Percentiles rank a stretch among this genome's conserved stretches.
phyloP scores from a whole-genome alignment of 2,113 vertebrate species.

The Pteropus alecto region DNA sequence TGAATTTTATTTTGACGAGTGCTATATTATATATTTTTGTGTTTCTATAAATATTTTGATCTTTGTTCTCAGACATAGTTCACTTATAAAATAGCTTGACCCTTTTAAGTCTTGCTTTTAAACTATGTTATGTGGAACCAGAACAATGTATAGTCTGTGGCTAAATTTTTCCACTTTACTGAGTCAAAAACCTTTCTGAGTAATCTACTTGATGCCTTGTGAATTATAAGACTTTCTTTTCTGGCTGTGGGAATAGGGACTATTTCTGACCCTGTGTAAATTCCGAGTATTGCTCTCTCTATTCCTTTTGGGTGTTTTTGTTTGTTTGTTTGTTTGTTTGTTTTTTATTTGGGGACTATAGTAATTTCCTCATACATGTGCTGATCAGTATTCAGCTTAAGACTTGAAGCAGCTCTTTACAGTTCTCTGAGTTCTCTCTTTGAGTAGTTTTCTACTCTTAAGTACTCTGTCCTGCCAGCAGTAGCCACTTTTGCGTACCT shows the following conservation, averaged over 20 bases:
- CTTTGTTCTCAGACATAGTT: neutral
- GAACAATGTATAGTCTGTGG: neutral
- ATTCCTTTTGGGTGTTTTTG: neutral
- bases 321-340: neutral
- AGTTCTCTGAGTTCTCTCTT: neutral
- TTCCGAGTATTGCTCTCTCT: neutral
- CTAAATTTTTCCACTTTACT: neutral
- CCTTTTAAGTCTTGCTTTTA: neutral
- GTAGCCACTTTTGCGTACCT: neutral
- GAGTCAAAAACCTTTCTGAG: neutral
- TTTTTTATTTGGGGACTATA: neutral
- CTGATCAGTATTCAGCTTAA: neutral
- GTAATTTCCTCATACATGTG: neutral
- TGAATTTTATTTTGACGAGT: neutral
- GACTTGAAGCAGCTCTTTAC: neutral
- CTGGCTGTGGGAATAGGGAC: neutral
- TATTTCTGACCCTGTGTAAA: neutral
- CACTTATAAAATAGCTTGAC: neutral
- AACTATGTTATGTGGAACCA: neutral
- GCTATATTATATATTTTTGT: neutral
- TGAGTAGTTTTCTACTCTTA: neutral
- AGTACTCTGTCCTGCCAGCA: neutral
- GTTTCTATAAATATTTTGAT: conserved; percentile 28
- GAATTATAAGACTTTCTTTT: neutral
- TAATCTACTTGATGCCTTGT: neutral